Conservation (phyloP, 2,888 invertebrate genomes). For the Imbricaverruca yamaguchii region DNA sequence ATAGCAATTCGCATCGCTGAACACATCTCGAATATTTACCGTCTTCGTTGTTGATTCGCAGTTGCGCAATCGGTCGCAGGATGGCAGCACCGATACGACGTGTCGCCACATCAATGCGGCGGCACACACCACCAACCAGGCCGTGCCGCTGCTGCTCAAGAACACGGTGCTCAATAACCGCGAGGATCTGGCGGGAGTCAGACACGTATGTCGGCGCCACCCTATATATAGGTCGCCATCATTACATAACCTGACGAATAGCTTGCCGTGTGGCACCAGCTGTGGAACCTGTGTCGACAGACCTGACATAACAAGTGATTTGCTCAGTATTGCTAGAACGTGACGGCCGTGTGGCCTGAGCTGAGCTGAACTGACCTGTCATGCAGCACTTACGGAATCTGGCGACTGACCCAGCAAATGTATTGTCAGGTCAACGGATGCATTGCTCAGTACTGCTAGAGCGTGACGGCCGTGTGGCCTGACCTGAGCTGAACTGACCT, state of each 20-base stretch:
- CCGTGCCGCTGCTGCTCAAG: conserved; percentile 53
- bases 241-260: no score
- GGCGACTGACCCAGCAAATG: conserved; percentile 45
- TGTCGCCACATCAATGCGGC: conserved; percentile 60
- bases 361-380: conserved; percentile 42
- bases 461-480: conserved; percentile 53
- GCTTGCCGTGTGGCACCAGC: conserved; percentile 43
- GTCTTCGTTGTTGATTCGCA: background rate
- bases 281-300: conserved; percentile 51
- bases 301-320: conserved; percentile 40
- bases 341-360: conserved; percentile 51
- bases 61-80: background rate
- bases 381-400: conserved; percentile 52
- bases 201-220: conserved; percentile 43
- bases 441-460: conserved; percentile 34
- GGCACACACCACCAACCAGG: conserved; percentile 53
- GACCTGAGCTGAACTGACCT: conserved; percentile 44
- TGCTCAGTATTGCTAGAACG: conserved; percentile 38
- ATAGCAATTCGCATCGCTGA: no score
- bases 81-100: conserved; percentile 33
- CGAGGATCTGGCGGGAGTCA: background rate
- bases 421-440: no score
- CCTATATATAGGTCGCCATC: no score
- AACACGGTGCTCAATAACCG: conserved; percentile 49
- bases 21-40: no score